Percentiles rank a stretch among this genome's conserved stretches.
These are phyloP conservation scores for Hypanus sabinus DNA, from an alignment of 2,113 vertebrate species.

Conservation along the genomic window DNA sequence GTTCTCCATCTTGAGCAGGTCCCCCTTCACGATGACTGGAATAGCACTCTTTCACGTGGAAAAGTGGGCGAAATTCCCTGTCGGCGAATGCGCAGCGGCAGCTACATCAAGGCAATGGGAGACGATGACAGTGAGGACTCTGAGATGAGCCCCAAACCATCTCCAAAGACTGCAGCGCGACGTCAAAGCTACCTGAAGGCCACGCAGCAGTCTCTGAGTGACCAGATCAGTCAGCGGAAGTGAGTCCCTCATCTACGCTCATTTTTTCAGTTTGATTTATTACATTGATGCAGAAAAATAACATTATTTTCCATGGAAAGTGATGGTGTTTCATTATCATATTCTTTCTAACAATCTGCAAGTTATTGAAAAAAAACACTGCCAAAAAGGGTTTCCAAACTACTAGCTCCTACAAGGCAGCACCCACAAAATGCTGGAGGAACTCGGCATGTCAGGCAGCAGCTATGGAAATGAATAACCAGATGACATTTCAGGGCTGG, in stretches of 20 bases:
- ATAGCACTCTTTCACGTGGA: constrained; percentile 69
- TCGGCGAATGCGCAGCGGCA: constrained; percentile 93
- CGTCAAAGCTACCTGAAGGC: constrained; percentile 98
- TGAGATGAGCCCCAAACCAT: constrained; percentile 88
- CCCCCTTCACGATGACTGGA: constrained; percentile 76
- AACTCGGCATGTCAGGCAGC: no score
- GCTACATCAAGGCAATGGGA: constrained; percentile 98
- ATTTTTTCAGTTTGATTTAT: no score
- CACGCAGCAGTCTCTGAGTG: constrained; percentile 93
- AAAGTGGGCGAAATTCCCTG: constrained; percentile 82
- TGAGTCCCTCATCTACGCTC: constrained; percentile 49
- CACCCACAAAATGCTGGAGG: no score
- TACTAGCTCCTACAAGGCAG: no score
- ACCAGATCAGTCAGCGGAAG: constrained; percentile 92
- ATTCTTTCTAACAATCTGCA: not conserved
- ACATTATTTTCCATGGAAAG: not conserved
- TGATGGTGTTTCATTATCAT: not conserved
- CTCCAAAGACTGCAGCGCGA: constrained; percentile 84
- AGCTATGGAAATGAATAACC: no score
- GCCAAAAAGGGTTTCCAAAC: not conserved
- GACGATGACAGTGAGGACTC: constrained; percentile 97
- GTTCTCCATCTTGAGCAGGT: constrained; percentile 50
- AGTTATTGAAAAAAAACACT: not conserved
- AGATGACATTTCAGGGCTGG: no score
- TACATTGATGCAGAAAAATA: not conserved